Evolutionary conservation across 2,113 vertebrate species (phyloP), one percentile per base, ranked within the genome.

Genomic region (Burhinus bistriatus): DNA sequence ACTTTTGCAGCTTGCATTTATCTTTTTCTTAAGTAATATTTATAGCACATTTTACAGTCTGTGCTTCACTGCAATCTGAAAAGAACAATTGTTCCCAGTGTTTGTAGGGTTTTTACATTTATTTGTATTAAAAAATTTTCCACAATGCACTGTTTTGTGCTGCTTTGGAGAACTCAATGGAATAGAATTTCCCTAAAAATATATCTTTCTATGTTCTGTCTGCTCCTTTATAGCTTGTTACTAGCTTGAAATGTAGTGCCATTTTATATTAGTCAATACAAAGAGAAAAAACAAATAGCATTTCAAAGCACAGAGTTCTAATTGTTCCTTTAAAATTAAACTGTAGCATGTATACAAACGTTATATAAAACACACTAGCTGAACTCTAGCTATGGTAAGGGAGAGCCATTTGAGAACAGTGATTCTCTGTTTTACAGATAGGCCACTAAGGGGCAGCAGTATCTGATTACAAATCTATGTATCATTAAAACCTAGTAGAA

Each of bases 1-100:
- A 73, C 22, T 90, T 96, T 71, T 87, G 21, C 23, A 78, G n/a
- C 36, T 64, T 91, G 34, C 62, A 57, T 87, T 93, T 89, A 77
- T 23, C 45, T 52, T 93, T 72, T 61, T 34, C 70, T 87, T 68
- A 49, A 72, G 29, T 83, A 71, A n/a, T 83, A 80, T 87, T 89
- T 83, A 75, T 49, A 52, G 29, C 19, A 77, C 26, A 69, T 90
- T 94, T 76, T 94, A n/a, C 27, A 22, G 26, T 29, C 7, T 14
- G 17, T 51, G 12, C 27, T 91, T 54, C 58, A 32, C 23, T 44
- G 22, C 9, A 72, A 17, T 85, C 17, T 88, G 29, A 72, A 92
- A 83, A 94, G 19, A 80, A 79, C 38, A 85, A 69, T 30, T 38
- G 49, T 27, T 42, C 9, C 26, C 13, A 15, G 10, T 15, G 11